Evolutionary conservation across 2,888 invertebrate species (phyloP), one percentile per base, ranked within the genome.

Genomic region (Scelioninae gen. 1): DNA sequence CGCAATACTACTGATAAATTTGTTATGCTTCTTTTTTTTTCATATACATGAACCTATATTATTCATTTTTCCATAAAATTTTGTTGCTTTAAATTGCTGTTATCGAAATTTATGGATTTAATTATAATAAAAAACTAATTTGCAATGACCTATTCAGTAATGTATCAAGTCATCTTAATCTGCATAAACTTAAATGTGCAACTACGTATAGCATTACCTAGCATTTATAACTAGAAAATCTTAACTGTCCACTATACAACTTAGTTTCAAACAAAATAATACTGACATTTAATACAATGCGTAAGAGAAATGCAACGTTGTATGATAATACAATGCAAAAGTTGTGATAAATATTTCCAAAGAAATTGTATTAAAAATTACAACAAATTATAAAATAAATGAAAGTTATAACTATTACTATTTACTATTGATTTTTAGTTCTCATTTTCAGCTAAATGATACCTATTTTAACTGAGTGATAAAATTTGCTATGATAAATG

Each of bases 151-250:
- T 63, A 31, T 74, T 55, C 55, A 62, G 40, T 32, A 55, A 16
- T 31, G 34, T 13, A 49, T 23, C 16, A 31, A 56, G 65, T 13
- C 34, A 34, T 71, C 51, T 62, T 65, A 78, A 78, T 78, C 38
- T 78, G 65, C 71, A 78, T 79, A 63, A 53, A 79, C 71, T 72
- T 79, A 72, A 79, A 51, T 66, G 74, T 74, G 72, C 55, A 79
- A 79, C 65, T 72, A 58, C 29, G 47, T 53, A 38, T 49, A 47
- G 47, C 16, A 45, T 43, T 66, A 10, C 8, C 34, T n/a, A 43
- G 66, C 34, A 60, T 79, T 72, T 79, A 60, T 74, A 58, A 79
- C 65, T 68, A 66, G 66, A 72, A 72, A 79, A 49, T 79, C 66
- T 79, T 65, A 79, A 79, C 53, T 79, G 66, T 68, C 60, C 49